A percentile compares a stretch with the other conserved stretches of the same genome.
Evolutionary conservation across 1,140 invertebrate genomes (phyloP).

Genomic region (Phymastichus coffea): DNA sequence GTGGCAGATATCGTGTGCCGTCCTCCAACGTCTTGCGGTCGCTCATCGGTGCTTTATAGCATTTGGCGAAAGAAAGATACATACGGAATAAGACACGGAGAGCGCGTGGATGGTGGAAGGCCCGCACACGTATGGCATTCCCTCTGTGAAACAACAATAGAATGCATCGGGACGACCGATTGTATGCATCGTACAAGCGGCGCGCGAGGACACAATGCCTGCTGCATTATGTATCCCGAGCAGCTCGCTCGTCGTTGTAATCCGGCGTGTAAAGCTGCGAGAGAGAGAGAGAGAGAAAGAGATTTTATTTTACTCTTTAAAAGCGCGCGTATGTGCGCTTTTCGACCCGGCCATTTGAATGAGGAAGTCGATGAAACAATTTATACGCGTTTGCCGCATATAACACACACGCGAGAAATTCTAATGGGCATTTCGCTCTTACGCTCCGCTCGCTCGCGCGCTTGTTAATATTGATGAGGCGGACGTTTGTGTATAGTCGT

Average conservation of each 20-base stretch:
- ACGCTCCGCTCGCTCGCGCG: background rate
- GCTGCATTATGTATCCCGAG: conserved; percentile 52
- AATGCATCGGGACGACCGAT: conserved; percentile 34
- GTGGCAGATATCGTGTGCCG: no score
- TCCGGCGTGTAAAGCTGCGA: conserved; percentile 35
- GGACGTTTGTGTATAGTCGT: background rate
- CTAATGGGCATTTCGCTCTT: conserved; percentile 13
- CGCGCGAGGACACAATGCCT: conserved; percentile 52
- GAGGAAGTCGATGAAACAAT: conserved; percentile 25
- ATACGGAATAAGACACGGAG: no score
- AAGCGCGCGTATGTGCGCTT: conserved; percentile 34
- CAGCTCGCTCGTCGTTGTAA: conserved; percentile 37
- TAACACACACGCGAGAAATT: conserved; percentile 24
- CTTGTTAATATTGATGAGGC: conserved; percentile 22
- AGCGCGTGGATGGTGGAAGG: no score
- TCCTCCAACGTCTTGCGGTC: no score
- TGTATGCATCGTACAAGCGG: background rate
- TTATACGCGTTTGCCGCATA: conserved; percentile 4
- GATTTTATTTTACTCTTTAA: conserved; percentile 16
- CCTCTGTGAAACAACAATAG: conserved; percentile 50
- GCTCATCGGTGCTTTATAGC: no score
- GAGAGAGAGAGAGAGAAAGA: no score
- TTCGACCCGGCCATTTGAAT: conserved; percentile 2
- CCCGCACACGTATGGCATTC: no score
- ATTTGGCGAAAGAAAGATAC: no score